Percentiles rank a stretch among this genome's conserved stretches.
phyloP scores from a whole-genome alignment of 53 echinoderm and acorn worm species.

The Apostichopus leukothele region DNA sequence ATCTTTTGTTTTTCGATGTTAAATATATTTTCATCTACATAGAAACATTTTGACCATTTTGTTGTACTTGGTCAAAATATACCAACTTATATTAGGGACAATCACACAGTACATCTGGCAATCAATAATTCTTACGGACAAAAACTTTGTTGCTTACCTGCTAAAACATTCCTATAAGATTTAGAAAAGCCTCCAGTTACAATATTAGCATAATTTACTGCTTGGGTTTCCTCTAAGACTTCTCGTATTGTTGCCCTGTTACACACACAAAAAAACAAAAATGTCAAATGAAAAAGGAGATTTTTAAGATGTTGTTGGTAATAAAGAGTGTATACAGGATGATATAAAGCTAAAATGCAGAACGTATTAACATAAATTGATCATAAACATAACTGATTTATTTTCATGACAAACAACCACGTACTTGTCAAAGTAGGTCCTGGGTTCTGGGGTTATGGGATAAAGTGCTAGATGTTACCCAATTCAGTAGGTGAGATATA shows the following conservation, averaged over 20 bases:
- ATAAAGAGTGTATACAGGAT: too few relatives aligned
- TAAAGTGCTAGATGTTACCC: too few relatives aligned
- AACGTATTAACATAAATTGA: too few relatives aligned
- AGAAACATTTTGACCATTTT: background rate
- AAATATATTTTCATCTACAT: too few relatives aligned
- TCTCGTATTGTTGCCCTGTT: conserved; percentile 61
- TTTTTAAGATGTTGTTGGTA: too few relatives aligned
- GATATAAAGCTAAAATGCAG: too few relatives aligned
- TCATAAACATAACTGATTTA: too few relatives aligned
- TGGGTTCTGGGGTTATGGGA: too few relatives aligned
- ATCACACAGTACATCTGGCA: background rate
- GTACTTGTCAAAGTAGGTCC: too few relatives aligned
- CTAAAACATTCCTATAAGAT: conserved; percentile 62
- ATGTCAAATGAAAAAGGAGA: background rate
- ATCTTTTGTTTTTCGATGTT: too few relatives aligned
- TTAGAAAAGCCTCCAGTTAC: conserved; percentile 66
- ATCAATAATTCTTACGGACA: background rate
- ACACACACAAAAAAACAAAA: background rate
- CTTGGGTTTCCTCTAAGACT: conserved; percentile 50
- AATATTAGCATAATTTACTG: conserved; percentile 63
- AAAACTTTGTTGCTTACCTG: conserved; percentile 47
- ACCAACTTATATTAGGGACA: background rate
- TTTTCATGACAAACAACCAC: too few relatives aligned
- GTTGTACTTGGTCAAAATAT: background rate
- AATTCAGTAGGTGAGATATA: too few relatives aligned